Evolutionary conservation across 2,797 vertebrate genomes (phyloP).

Genomic region (Helostoma temminkii): DNA sequence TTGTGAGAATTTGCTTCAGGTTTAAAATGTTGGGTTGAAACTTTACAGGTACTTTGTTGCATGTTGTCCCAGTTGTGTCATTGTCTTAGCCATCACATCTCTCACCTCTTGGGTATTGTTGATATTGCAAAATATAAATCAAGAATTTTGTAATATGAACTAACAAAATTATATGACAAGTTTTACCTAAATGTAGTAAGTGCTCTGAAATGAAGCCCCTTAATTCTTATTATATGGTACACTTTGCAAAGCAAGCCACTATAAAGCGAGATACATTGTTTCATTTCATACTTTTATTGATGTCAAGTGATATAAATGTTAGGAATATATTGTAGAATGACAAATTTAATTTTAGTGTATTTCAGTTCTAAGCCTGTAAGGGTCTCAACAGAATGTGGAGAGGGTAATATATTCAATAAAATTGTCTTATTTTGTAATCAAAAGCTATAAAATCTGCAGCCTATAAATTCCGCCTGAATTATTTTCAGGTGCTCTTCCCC

Average conservation of each 20-base stretch:
- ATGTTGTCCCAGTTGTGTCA: constrained; percentile 23
- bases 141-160: constrained; percentile 14
- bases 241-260: constrained; percentile 4
- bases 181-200: constrained; percentile 16
- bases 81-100: neutral
- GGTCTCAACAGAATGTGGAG: constrained; percentile 42
- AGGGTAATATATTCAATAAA: constrained; percentile 47
- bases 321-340: constrained; percentile 40
- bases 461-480: constrained; percentile 32
- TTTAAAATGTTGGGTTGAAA: constrained; percentile 30
- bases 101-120: constrained; percentile 12
- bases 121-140: constrained; percentile 24
- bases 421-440: constrained; percentile 51
- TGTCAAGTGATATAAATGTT: constrained; percentile 37
- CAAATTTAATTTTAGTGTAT: constrained; percentile 49
- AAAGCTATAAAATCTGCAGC: constrained; percentile 48
- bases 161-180: constrained; percentile 10
- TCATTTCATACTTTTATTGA: constrained; percentile 40
- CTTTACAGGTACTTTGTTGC: constrained; percentile 20
- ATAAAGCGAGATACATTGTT: constrained; percentile 34
- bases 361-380: constrained; percentile 24
- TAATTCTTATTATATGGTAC: constrained; percentile 23
- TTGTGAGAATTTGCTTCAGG: constrained; percentile 38
- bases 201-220: constrained; percentile 43
- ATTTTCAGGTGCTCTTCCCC: constrained; percentile 44